Evolutionary conservation across 2,797 vertebrate genomes (phyloP).

Genomic region (Anomalospiza imberbis): DNA sequence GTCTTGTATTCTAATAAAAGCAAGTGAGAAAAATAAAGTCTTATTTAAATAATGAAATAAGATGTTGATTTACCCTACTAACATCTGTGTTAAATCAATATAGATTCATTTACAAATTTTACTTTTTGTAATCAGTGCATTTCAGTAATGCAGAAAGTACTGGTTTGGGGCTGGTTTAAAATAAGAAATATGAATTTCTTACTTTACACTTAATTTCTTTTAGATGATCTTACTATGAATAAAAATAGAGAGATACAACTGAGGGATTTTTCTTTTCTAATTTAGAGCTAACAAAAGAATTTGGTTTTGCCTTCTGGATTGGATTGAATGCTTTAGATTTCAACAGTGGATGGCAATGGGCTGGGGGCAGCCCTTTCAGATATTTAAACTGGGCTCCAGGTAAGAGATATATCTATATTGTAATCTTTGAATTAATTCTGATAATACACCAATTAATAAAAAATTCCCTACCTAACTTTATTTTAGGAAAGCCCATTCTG

Average conservation of each 20-base stretch:
- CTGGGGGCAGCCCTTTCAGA: constrained; percentile 83
- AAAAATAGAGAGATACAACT: neutral
- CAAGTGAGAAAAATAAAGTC: neutral
- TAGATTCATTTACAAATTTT: neutral
- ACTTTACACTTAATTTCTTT: neutral
- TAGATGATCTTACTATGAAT: neutral
- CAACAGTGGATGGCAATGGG: constrained; percentile 90
- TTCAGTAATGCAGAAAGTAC: neutral
- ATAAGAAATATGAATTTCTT: neutral
- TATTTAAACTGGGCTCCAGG: constrained; percentile 95
- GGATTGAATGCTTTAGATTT: constrained; percentile 86
- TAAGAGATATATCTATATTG: constrained; percentile 46
- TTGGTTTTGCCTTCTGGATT: constrained; percentile 83
- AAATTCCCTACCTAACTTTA: neutral
- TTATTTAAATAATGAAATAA: neutral
- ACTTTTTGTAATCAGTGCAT: neutral
- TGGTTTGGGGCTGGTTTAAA: neutral
- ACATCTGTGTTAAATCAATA: neutral
- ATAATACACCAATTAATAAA: neutral
- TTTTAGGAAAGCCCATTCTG: neutral
- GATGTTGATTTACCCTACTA: neutral
- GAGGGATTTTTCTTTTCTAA: neutral
- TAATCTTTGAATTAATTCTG: neutral
- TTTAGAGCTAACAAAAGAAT: constrained; percentile 76
- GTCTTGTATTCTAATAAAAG: neutral